Evolutionary conservation across 2,888 invertebrate genomes (phyloP), one percentile per base, ranked within the genome.

Genomic region (Patella ulyssiponensis): DNA sequence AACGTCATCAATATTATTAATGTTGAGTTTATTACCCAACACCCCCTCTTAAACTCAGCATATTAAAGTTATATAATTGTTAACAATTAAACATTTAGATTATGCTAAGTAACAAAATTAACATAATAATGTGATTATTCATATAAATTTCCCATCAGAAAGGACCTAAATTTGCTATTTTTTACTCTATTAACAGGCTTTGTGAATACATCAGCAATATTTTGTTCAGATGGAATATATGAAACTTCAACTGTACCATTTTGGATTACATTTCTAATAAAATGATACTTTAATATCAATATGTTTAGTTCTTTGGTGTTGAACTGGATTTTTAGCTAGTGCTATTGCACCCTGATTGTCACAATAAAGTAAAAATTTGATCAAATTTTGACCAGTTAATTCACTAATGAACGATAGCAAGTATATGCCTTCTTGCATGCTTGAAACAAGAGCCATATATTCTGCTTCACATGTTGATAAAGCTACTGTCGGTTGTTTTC

Each of bases 311-410:
- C 64, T 64, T 64, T 64, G 15, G 20, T 64, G 64, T 64, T 2
- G 2, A 82, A 76, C n/a, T 3, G 79, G 81, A 71, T 80, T 83
- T 53, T 75, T 76, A 5, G 73, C 73, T 73, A 83, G 33, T 58
- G 77, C 75, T n/a, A 81, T 79, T 11, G 82, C 76, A 14, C 79
- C 77, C 56, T 86, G 84, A 70, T 85, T 86, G 64, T 84, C 84
- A 17, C 64, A 15, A 64, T 64, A 64, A 15, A 64, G 9, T 20
- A n/a, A 11, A 64, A 64, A 64, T 17, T 64, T 9, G 2, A 11
- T 17, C 12, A 17, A 17, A 20, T 64, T 20, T 1, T 15, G 20
- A 7, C 2, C 9, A 0, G 15, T n/a, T 11, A 64, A 20, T 15
- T 64, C 64, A 64, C 20, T 58, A 17, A 58, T 9, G 9, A 58